Conservation (phyloP, 2,888 invertebrate genomes). For the Tipula helvola region DNA sequence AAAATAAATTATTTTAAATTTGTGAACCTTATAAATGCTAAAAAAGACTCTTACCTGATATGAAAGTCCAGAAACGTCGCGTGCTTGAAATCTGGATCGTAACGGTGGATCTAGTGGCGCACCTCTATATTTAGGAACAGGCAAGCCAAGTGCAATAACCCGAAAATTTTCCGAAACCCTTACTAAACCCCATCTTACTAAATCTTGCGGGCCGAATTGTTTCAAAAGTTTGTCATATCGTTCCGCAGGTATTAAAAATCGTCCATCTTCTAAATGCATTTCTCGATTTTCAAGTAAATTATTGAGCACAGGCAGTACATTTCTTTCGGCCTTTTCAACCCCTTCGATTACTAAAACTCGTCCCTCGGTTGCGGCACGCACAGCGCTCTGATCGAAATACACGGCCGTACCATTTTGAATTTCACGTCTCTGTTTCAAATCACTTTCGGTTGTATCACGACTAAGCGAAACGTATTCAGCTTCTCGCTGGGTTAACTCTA, state of each 20-base stretch:
- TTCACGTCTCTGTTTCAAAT: slow-evolving; percentile 90
- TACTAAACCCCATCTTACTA: slow-evolving; percentile 78
- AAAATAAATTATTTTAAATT: neutral
- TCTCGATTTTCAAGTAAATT: slow-evolving; percentile 94
- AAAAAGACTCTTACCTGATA: slow-evolving; percentile 21
- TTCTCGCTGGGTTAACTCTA: slow-evolving; percentile 81
- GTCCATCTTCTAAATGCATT: slow-evolving; percentile 96
- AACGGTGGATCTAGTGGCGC: slow-evolving; percentile 93
- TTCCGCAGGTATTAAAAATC: slow-evolving; percentile 77
- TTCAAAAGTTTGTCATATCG: slow-evolving; percentile 82
- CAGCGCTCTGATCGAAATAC: slow-evolving; percentile 94
- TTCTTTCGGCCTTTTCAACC: slow-evolving; percentile 94
- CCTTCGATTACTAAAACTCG: slow-evolving; percentile 85
- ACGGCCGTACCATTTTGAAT: slow-evolving; percentile 76
- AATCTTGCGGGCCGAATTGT: slow-evolving; percentile 66
- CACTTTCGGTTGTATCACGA: slow-evolving; percentile 92
- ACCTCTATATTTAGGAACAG: slow-evolving; percentile 77
- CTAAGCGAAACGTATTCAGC: slow-evolving; percentile 88
- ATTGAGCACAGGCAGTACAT: slow-evolving; percentile 91
- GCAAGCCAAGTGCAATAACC: slow-evolving; percentile 84
- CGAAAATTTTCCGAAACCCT: slow-evolving; percentile 87
- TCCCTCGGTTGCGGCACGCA: slow-evolving; percentile 81
- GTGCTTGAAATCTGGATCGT: slow-evolving; percentile 86
- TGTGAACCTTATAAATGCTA: neutral
- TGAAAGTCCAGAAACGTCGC: slow-evolving; percentile 51